phyloP scores from a whole-genome alignment of 2,113 vertebrate genomes.

The mouse (Mus musculus) region DNA sequence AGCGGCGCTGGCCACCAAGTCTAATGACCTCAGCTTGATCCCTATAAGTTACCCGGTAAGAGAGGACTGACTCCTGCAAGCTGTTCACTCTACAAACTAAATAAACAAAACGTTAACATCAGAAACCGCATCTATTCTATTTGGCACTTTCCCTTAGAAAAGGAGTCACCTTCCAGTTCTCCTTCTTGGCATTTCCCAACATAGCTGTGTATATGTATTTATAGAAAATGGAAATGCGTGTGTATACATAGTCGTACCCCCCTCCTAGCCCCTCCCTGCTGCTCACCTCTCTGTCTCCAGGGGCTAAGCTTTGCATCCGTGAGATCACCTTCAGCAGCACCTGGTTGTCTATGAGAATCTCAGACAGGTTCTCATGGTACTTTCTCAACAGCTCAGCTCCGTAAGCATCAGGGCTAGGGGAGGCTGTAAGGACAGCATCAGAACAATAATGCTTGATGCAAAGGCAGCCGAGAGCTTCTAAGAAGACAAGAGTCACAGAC shows the following conservation, averaged over 20 bases:
- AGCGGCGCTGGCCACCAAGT: neutral
- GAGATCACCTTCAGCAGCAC: conserved; percentile 80
- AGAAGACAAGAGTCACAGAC: neutral
- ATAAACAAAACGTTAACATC: neutral
- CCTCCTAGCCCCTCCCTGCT: neutral
- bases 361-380: conserved; percentile 81
- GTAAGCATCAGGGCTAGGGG: conserved; percentile 76
- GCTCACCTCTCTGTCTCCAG: conserved; percentile 85
- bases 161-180: conserved; percentile 8
- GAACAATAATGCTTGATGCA: conserved; percentile 12
- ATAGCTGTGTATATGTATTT: neutral
- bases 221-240: neutral
- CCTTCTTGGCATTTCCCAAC: conserved; percentile 28
- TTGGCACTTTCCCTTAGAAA: conserved; percentile 29
- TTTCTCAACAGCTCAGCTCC: conserved; percentile 83
- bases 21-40: neutral
- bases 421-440: conserved; percentile 71
- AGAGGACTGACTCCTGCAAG: too few relatives aligned
- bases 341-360: conserved; percentile 81
- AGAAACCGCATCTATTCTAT: neutral
- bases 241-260: too few relatives aligned
- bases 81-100: neutral
- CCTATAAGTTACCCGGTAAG: neutral
- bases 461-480: conserved; percentile 13
- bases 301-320: conserved; percentile 76